Base-by-base conservation (phyloP, 2,888 invertebrate species). In the Watsonalla cultraria region DNA sequence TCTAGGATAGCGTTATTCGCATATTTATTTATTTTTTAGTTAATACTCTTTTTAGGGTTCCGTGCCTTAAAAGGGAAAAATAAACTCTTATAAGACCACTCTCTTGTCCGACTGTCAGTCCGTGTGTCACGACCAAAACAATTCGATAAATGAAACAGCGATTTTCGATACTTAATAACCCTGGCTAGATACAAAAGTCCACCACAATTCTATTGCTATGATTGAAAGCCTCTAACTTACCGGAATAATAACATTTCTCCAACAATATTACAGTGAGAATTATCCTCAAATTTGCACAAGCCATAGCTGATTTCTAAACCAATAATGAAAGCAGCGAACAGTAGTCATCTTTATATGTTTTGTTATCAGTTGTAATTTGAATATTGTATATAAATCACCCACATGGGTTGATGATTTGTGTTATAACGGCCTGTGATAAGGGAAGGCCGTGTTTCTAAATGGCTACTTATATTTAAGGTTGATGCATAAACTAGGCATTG, bases 321-420 rank as follows among this genome's bases (percentile, higher is more conserved):
- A 42, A 11, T 42, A 39, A 49, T 15, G 37, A 8, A 7, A 15
- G 15, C 9, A 48, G 37, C 8, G 9, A n/a, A 15, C n/a, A n/a
- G 37, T 37, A 37, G 11, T 9, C 9, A 13, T 37, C 37, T 49
- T 37, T 49, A 49, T 49, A 49, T 49, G 5, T 14, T 37, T 8
- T 15, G 34, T 48, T 55, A 55, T 51, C 53, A 42, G 46, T 51
- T 14, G 58, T 64, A 60, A 71, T 72, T 68, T 66, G 65, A 70
- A 72, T 72, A 65, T 65, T 57, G 71, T 70, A 77, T 79, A 68
- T 69, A 72, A 70, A 80, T 62, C 62, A 80, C 82, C 82, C 82
- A 72, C 78, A 82, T 80, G 56, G 51, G 56, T 55, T 64, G 61
- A 66, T 45, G 59, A 68, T 64, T 62, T 51, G 60, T 72, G 69